These are phyloP conservation scores for Meriones unguiculatus DNA, from an alignment of 2,113 vertebrate species.

Conservation along the genomic window DNA sequence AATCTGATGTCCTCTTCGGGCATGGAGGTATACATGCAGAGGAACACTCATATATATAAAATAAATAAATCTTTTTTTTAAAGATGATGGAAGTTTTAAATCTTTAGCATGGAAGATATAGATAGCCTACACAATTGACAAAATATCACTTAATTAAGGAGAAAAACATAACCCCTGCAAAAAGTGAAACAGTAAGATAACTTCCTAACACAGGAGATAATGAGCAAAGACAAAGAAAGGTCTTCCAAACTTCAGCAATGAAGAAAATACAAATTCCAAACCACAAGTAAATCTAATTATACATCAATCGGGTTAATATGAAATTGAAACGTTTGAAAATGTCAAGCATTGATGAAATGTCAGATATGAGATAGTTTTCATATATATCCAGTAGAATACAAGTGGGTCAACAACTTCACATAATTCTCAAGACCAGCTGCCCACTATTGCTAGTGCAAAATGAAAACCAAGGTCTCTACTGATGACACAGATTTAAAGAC, in stretches of 20 bases:
- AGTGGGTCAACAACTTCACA: not conserved
- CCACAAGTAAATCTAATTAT: not conserved
- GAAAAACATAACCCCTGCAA: not conserved
- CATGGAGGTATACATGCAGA: not conserved
- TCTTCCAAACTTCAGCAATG: not conserved
- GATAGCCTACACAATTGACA: not conserved
- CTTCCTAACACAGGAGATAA: not conserved
- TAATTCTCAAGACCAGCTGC: not conserved
- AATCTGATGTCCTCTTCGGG: no score
- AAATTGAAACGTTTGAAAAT: not conserved
- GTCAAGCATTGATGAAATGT: not conserved
- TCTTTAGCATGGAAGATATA: not conserved
- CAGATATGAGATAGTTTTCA: not conserved
- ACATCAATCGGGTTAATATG: not conserved
- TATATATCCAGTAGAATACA: not conserved
- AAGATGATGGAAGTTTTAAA: not conserved
- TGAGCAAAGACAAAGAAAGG: not conserved
- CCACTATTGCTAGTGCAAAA: not conserved
- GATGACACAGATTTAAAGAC: not conserved
- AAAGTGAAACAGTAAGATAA: not conserved
- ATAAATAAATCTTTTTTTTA: not conserved
- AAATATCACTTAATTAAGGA: not conserved
- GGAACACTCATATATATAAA: not conserved
- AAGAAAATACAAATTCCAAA: not conserved
- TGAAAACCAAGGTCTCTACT: not conserved